A percentile compares a stretch with the other conserved stretches of the same genome.
phyloP scores from a whole-genome alignment of 2,113 vertebrate genomes.

The Leucoraja erinaceus region DNA sequence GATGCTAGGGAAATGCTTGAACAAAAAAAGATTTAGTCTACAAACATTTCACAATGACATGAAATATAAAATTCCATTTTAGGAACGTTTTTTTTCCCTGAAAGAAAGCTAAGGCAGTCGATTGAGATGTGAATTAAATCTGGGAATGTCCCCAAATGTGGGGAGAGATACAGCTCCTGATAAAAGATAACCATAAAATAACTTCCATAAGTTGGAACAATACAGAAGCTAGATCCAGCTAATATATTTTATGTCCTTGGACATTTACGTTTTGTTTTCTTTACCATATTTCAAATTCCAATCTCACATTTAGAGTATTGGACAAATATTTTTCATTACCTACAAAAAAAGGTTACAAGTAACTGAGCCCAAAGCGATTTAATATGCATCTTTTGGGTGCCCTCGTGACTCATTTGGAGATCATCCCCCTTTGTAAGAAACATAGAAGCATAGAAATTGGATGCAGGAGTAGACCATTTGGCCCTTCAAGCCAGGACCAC shows the following conservation, averaged over 20 bases:
- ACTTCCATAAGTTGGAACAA: background rate
- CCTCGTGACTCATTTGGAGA: background rate
- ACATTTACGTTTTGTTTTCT: background rate
- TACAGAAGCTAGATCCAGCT: background rate
- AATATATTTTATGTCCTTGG: background rate
- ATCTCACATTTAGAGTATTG: background rate
- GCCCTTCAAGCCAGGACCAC: no score
- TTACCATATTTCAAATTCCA: background rate
- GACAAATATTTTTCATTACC: background rate
- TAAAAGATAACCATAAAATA: background rate
- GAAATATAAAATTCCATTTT: background rate
- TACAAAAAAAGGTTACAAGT: background rate
- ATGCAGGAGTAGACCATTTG: no score
- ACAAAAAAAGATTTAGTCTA: background rate
- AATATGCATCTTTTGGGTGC: background rate
- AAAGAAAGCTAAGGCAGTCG: background rate
- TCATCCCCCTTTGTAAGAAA: background rate
- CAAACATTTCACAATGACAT: background rate
- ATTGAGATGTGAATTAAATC: background rate
- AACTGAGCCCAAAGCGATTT: background rate
- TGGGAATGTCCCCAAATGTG: background rate
- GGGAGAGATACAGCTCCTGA: background rate
- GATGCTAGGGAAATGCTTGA: background rate
- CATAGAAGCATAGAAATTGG: no score
- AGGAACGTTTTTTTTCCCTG: background rate